Evolutionary conservation across 2,113 vertebrate species (phyloP).

Genomic region (Microtus richardsoni): DNA sequence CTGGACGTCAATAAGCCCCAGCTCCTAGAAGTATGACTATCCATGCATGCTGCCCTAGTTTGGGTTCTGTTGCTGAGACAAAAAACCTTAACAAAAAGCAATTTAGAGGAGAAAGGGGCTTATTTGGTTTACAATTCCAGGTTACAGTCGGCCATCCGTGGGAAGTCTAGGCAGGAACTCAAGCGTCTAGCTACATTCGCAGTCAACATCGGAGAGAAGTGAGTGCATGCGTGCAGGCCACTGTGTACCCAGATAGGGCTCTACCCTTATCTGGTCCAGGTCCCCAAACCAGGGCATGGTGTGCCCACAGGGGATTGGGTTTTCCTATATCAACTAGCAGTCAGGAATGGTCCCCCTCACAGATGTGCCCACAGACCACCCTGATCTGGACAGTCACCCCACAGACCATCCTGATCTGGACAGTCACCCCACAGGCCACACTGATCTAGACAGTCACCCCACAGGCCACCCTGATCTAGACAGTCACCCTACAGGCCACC

Average conservation of each 20-base stretch:
- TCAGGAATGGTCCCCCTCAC: background rate
- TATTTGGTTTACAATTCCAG: background rate
- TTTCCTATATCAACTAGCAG: too few relatives aligned
- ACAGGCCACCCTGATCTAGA: background rate
- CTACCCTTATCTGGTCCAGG: background rate
- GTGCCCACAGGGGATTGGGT: too few relatives aligned
- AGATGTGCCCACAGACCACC: background rate
- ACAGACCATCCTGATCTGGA: too few relatives aligned
- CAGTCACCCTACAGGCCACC: background rate
- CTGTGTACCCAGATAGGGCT: background rate
- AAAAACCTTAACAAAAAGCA: background rate
- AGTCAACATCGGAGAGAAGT: background rate
- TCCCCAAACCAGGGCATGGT: background rate
- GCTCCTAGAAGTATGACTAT: background rate
- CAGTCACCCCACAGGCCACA: background rate
- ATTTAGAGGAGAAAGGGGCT: too few relatives aligned
- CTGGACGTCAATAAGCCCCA: background rate
- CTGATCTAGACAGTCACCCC: background rate
- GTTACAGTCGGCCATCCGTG: background rate
- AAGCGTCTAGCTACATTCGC: background rate
- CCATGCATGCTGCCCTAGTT: background rate
- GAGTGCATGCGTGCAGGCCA: background rate
- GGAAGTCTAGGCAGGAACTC: background rate
- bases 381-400: too few relatives aligned
- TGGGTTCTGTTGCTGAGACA: background rate